Base-by-base conservation (phyloP, 2,888 invertebrate genomes). In the Drosophila setosimentum region DNA sequence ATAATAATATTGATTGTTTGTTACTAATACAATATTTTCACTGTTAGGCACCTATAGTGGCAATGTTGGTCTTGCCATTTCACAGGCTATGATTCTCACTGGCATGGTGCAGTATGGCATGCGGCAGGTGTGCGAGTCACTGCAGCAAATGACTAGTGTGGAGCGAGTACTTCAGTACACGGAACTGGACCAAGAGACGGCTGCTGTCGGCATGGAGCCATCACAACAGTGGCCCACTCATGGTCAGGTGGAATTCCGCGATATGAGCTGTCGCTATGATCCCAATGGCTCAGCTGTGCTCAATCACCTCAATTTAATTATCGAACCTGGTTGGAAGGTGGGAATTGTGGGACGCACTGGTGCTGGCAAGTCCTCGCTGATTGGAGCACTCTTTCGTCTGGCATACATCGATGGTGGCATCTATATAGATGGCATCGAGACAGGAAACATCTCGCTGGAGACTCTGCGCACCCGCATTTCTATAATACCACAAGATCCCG, bases 311-410 rank as follows among this genome's bases (percentile, higher is more conserved):
- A 96, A 95, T 84, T 93, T 97, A 53, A 91, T 93, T 0, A 95
- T 97, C 62, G 94, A 96, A 87, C 94, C 96, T 45, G 95, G 95
- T 67, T 94, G 93, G 79, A 92, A 97, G 96, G 95, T 97, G 66
- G 97, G 97, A 18, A 96, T 97, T 78, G 96, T 97, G 6, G 97
- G 97, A 2, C 94, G 97, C 63, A 97, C 97, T 0, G 97, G 97
- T 2, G 97, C 97, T 2, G 97, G 97, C 0, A 97, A 97, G 92
- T 96, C 96, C 0, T 96, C 96, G 0, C 93, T 97, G 18, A 96
- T 97, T 73, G 95, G 96, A 0, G 96, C 97, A 0, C 93, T 98
- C 62, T 98, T 97, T 93, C 95, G 97, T 6, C 94, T 97, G 68
- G 95, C 96, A 0, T 95, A 96, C 63, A 94, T 96, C 6, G 95